Percentiles rank a stretch among this genome's conserved stretches.
phyloP scores from a whole-genome alignment of 2,797 vertebrate genomes.

The Bradypus variegatus region DNA sequence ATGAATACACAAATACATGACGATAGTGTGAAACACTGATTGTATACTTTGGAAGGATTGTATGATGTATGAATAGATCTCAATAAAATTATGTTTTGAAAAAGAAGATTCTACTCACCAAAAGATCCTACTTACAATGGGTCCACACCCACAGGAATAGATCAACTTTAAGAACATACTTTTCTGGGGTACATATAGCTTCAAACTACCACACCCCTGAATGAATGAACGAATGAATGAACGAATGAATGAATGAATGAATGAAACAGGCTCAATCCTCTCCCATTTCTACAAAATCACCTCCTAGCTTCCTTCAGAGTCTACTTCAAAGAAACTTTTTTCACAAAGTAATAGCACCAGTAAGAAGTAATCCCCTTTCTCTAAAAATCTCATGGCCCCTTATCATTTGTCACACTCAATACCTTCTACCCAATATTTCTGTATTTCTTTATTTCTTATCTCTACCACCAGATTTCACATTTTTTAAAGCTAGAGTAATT shows the following conservation, averaged over 20 bases:
- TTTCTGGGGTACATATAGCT: too few species aligned
- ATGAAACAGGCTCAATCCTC: neutral
- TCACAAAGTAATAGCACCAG: constrained; percentile 2
- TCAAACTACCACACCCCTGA: neutral
- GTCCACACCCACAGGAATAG: too few species aligned
- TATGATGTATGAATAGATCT: too few species aligned
- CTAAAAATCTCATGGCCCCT: neutral
- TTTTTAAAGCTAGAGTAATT: constrained; percentile 11
- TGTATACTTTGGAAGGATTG: too few species aligned
- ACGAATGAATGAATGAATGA: neutral
- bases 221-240: neutral
- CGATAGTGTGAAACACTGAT: too few species aligned
- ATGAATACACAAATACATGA: too few species aligned
- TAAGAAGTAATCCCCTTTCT: neutral
- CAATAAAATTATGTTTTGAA: too few species aligned
- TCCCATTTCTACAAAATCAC: neutral
- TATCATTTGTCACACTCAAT: neutral
- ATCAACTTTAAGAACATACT: too few species aligned
- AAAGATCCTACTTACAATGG: too few species aligned
- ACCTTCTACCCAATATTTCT: neutral
- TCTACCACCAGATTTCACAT: neutral
- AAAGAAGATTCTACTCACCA: too few species aligned
- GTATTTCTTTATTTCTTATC: constrained; percentile 19
- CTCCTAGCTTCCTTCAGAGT: constrained; percentile 3
- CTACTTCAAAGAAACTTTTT: neutral